Evolutionary conservation across 2,113 vertebrate genomes (phyloP).

Genomic region (Melanerpes formicivorus): DNA sequence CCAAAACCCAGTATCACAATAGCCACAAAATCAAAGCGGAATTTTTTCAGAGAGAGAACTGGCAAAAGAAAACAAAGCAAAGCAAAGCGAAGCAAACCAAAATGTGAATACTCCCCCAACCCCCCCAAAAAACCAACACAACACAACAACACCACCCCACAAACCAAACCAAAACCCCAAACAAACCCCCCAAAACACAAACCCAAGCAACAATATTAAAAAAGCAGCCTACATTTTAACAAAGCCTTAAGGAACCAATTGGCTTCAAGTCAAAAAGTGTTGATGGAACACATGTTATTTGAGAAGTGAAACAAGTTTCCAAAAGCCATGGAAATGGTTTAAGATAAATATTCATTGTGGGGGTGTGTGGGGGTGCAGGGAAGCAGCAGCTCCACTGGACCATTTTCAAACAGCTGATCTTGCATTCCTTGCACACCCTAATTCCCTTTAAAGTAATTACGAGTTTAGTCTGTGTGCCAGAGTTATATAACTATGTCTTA

Average conservation of each 20-base stretch:
- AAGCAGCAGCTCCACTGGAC: background rate
- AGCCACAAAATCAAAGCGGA: background rate
- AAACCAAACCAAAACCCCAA: background rate
- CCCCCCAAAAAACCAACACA: too few relatives aligned
- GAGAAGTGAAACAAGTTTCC: conserved; percentile 17
- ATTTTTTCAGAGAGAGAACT: background rate
- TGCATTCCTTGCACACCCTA: background rate
- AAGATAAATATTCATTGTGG: conserved; percentile 1
- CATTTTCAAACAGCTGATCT: background rate
- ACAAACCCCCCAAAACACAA: too few relatives aligned
- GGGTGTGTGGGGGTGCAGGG: too few relatives aligned
- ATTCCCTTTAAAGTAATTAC: conserved; percentile 11
- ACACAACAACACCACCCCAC: background rate
- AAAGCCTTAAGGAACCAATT: background rate
- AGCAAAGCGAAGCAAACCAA: background rate
- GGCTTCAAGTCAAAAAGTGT: conserved; percentile 1
- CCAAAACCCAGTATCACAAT: background rate
- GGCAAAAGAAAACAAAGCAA: background rate
- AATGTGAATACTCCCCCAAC: background rate
- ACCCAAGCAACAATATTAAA: background rate
- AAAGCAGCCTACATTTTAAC: background rate
- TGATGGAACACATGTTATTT: conserved; percentile 22
- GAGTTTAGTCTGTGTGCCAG: background rate
- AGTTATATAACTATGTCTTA: background rate
- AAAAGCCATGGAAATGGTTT: background rate